A percentile compares a stretch with the other conserved stretches of the same genome.
Conservation (phyloP, 2,888 invertebrate species). For the Boloria euphrosyne region DNA sequence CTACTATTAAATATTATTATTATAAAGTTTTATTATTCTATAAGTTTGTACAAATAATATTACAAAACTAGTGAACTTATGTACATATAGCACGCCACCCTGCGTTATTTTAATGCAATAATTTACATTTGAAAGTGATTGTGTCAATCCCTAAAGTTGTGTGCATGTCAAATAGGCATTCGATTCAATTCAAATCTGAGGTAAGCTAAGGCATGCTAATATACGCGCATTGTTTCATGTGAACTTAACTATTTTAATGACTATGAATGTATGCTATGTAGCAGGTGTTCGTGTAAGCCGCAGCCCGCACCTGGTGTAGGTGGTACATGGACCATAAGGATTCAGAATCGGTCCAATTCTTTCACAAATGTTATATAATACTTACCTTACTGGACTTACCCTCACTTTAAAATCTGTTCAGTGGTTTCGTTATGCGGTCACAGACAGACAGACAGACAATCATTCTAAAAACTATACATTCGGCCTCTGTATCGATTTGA, state of each 20-base stretch:
- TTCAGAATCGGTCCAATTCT: slow-evolving; percentile 7
- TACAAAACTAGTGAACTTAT: neutral
- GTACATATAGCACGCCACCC: slow-evolving; percentile 5
- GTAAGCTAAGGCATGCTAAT: slow-evolving; percentile 21
- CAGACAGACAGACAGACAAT: no score
- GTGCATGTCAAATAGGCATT: slow-evolving; percentile 17
- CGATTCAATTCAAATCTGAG: slow-evolving; percentile 25
- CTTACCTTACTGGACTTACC: no score
- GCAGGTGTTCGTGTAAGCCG: slow-evolving; percentile 25
- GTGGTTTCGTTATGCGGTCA: no score
- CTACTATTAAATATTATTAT: neutral
- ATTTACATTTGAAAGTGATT: slow-evolving; percentile 4
- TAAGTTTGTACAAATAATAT: no score
- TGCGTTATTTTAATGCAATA: slow-evolving; percentile 2
- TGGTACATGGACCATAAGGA: neutral
- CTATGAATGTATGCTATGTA: slow-evolving; percentile 16
- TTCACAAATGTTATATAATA: neutral
- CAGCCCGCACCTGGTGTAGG: slow-evolving; percentile 15
- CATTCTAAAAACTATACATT: no score
- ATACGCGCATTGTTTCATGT: slow-evolving; percentile 24
- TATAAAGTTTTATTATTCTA: no score
- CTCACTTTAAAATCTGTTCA: neutral
- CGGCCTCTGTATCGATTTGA: no score
- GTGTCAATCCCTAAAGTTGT: slow-evolving; percentile 2
- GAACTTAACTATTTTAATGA: slow-evolving; percentile 27